Percentiles rank a stretch among this genome's conserved stretches.
Evolutionary conservation across 2,113 vertebrate species (phyloP).

Genomic region (Austrofundulus limnaeus): DNA sequence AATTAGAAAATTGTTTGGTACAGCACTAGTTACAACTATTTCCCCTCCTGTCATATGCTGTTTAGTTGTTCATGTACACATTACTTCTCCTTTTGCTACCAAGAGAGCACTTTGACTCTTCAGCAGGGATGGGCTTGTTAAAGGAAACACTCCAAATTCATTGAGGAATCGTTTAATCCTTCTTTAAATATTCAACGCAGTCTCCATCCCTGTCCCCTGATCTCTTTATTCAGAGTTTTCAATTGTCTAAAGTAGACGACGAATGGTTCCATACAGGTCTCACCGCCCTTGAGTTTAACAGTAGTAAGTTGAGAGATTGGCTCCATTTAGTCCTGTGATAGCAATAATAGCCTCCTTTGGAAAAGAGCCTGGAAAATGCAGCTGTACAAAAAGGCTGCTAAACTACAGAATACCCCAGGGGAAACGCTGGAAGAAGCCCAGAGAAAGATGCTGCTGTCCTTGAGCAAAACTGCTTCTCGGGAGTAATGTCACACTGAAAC

Average conservation of each 20-base stretch:
- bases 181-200: no score
- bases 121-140: no score
- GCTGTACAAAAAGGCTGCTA: constrained; percentile 18
- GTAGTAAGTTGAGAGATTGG: constrained; percentile 27
- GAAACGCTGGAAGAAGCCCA: constrained; percentile 11
- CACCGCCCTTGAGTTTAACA: constrained; percentile 4
- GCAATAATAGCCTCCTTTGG: constrained; percentile 28
- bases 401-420: constrained; percentile 22
- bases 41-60: no score
- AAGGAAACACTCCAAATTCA: no score
- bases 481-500: constrained; percentile 27
- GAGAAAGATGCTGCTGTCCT: constrained; percentile 11
- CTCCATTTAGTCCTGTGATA: constrained; percentile 16
- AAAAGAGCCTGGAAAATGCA: constrained; percentile 36
- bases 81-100: no score
- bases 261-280: constrained; percentile 17
- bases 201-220: neutral
- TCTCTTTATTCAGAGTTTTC: constrained; percentile 30
- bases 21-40: no score
- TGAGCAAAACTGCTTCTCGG: constrained; percentile 14
- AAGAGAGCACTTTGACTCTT: no score
- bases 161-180: no score
- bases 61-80: no score
- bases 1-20: no score
- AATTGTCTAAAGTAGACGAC: constrained; percentile 13